Base-by-base conservation (phyloP, 92 coral and sea anemone species). In the Epizoanthus fatuus region DNA sequence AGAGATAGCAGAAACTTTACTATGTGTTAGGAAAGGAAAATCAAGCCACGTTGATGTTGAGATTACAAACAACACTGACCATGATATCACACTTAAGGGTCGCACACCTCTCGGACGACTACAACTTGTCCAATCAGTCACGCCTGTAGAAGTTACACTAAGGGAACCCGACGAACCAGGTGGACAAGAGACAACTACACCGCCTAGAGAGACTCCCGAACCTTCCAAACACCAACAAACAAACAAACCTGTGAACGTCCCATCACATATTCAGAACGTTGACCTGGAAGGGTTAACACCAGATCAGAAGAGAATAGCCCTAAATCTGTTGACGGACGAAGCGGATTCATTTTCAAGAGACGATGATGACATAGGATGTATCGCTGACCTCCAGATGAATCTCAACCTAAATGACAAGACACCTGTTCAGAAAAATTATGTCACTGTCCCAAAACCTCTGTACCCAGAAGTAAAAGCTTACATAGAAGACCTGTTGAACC, bases 91-190 rank as follows among this genome's bases (percentile, higher is more conserved):
- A 60, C 44, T 85, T 37, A 74, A 84, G 22, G 81, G 91, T 4
- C 54, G 88, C 40, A 89, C 88, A 35, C 8, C 73, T 40, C 84
- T 89, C 8, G 90, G 93, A 15, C 86, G 91, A 40, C 75, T 92
- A 15, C 83, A 84, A 58, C 86, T 90, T 70, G 96, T 90, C n/a
- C 89, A 86, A 83, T 93, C 96, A 44, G 92, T 84, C 44, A 93
- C 93, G 8, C 90, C 96, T 39, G 73, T 89, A 17, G 91, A 86
- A 40, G 93, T 90, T 20, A 71, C 72, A 45, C 32, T 76, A 39
- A 76, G 77, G 74, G 85, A 64, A 29, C 89, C 91, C 25, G 13
- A 3, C 10, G 74, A 69, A 75, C 71, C 13, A 25, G 4, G 14
- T 7, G 75, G 35, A 81, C 59, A 47, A 12, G 59, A 29, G 59